A percentile compares a stretch with the other conserved stretches of the same genome.
Conservation (phyloP, 2,888 invertebrate species). For the Ceramica pisi region DNA sequence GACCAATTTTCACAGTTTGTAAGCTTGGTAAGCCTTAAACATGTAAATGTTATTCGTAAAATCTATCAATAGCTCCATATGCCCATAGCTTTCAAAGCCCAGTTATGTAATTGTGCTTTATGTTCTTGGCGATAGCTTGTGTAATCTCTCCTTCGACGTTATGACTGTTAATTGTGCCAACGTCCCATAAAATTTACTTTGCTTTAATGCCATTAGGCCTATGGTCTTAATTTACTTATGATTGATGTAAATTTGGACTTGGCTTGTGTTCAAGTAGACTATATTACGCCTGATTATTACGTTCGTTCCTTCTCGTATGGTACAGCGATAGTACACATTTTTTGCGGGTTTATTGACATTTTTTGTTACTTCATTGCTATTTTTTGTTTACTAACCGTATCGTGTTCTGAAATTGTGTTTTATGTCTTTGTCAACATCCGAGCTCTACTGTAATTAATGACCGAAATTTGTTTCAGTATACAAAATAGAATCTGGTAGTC, state of each 20-base stretch:
- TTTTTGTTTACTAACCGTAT: conserved; percentile 24
- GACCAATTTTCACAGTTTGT: neutral
- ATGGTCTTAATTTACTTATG: conserved; percentile 45
- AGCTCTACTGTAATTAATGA: conserved; percentile 22
- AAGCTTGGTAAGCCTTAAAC: conserved; percentile 58
- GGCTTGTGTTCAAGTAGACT: conserved; percentile 11
- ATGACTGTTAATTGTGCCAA: conserved; percentile 70
- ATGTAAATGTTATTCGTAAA: conserved; percentile 68
- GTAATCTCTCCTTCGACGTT: conserved; percentile 70
- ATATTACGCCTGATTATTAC: neutral
- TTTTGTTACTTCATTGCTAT: conserved; percentile 1
- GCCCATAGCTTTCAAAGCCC: conserved; percentile 75
- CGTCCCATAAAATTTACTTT: conserved; percentile 60
- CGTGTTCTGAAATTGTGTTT: conserved; percentile 18
- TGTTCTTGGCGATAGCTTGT: conserved; percentile 73
- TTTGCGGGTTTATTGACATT: neutral
- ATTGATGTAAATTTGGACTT: conserved; percentile 29
- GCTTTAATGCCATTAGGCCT: conserved; percentile 38
- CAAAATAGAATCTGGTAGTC: conserved; percentile 31
- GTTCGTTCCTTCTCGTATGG: neutral
- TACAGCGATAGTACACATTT: neutral
- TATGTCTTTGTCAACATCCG: conserved; percentile 27
- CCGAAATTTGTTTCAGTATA: conserved; percentile 24
- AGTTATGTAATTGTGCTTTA: conserved; percentile 80
- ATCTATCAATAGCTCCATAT: conserved; percentile 77